Evolutionary conservation across 2,888 invertebrate genomes (phyloP).

Genomic region (Poecilus cupreus): DNA sequence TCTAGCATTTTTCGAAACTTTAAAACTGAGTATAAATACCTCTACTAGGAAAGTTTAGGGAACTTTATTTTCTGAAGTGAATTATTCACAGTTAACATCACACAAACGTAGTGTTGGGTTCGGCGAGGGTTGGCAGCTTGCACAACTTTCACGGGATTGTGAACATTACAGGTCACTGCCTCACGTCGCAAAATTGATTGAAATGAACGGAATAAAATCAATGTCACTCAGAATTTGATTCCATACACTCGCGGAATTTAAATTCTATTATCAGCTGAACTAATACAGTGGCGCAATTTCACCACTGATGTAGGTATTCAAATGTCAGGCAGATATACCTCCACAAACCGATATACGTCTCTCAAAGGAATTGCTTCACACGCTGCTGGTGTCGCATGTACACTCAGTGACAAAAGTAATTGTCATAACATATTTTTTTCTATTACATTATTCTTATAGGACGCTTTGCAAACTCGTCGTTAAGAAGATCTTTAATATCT

Average conservation of each 20-base stretch:
- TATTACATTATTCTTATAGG: no score
- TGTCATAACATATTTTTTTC: no score
- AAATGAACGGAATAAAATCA: conserved; percentile 43
- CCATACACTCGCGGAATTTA: neutral
- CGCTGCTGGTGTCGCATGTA: no score
- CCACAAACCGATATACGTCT: no score
- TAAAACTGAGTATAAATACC: conserved; percentile 33
- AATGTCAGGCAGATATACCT: no score
- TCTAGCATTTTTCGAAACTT: conserved; percentile 27
- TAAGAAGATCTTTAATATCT: no score
- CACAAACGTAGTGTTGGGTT: neutral
- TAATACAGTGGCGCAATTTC: neutral
- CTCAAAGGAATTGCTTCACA: no score
- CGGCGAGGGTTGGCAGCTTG: conserved; percentile 19
- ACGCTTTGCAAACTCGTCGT: no score
- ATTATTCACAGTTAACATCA: conserved; percentile 44
- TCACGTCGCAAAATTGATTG: conserved; percentile 39
- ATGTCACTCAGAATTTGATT: conserved; percentile 23
- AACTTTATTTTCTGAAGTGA: conserved; percentile 34
- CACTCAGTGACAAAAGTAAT: no score
- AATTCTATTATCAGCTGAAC: neutral
- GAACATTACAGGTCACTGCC: conserved; percentile 34
- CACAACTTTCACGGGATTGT: conserved; percentile 42
- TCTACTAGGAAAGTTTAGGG: conserved; percentile 15
- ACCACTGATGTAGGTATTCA: no score